Evolutionary conservation across 2,797 vertebrate genomes (phyloP), one percentile per base, ranked within the genome.

Genomic region (Syngnathus rostellatus): DNA sequence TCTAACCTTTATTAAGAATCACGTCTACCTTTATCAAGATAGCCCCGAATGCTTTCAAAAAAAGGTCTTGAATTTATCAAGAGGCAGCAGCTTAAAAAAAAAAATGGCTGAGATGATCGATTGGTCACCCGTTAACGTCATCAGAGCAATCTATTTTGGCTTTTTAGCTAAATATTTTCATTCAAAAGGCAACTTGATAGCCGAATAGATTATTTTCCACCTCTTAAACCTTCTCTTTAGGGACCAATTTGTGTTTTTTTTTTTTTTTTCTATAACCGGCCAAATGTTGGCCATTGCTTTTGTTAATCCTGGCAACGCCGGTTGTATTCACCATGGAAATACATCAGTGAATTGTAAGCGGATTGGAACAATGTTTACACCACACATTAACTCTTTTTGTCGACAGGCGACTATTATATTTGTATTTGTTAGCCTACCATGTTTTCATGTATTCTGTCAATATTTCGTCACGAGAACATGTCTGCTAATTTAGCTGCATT

Each of bases 21-120:
- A 65, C 40, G 46, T 69, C 68, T 72, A 50, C 66, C 60, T 70
- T 61, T 71, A 62, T 69, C 69, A 48, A 8, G 76, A 81, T 67
- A 69, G 65, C 25, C 6, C 31, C 38, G 64, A 71, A 74, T 68
- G 75, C 68, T 62, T 66, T 65, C 55, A 63, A 69, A 40, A 60
- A 79, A 72, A 68, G 72, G 76, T 78, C 77, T 79, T 69, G 78
- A 64, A 76, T 81, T 85, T 79, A 84, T 82, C 72, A 38, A 66
- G 59, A 65, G 73, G 61, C 64, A 72, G 62, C 62, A 53, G 62
- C 72, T 64, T 72, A 58, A 55, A 65, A 53, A 65, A 76, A 53
- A 65, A 76, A 64, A 62, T 4, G 38, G 61, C 57, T 48, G 63
- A 67, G 72, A 79, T 78, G 74, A 78, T 67, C 4, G 21, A 68